Conservation (phyloP, 1,140 invertebrate genomes). For the Hyposmocoma kahamanoa region DNA sequence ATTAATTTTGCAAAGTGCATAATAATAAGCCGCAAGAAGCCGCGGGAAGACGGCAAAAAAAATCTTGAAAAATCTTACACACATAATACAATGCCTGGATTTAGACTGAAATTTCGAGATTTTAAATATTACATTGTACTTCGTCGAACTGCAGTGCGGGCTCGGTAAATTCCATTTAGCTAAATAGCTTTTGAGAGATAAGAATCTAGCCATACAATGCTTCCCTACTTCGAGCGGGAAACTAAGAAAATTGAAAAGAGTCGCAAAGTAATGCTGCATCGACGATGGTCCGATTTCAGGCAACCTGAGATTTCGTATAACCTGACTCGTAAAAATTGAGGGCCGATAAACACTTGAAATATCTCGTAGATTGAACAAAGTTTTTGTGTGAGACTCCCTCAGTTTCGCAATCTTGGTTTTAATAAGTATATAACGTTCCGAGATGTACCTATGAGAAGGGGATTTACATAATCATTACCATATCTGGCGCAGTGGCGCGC, state of each 20-base stretch:
- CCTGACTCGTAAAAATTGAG: slow-evolving; percentile 60
- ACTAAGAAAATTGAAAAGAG: slow-evolving; percentile 73
- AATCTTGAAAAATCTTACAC: slow-evolving; percentile 42
- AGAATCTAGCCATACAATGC: slow-evolving; percentile 72
- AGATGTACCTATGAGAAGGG: slow-evolving; percentile 67
- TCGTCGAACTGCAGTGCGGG: slow-evolving; percentile 71
- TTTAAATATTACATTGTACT: slow-evolving; percentile 73
- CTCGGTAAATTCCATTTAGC: slow-evolving; percentile 73
- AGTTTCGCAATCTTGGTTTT: slow-evolving; percentile 68
- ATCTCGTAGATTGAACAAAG: slow-evolving; percentile 37
- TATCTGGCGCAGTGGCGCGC: slow-evolving; percentile 71
- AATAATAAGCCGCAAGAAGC: slow-evolving; percentile 30
- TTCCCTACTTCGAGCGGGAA: slow-evolving; percentile 61
- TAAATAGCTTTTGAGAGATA: slow-evolving; percentile 73
- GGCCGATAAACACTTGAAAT: slow-evolving; percentile 52
- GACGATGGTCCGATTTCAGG: slow-evolving; percentile 66
- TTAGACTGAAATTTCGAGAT: slow-evolving; percentile 66
- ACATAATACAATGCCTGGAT: slow-evolving; percentile 49
- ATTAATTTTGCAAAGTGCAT: slow-evolving; percentile 41
- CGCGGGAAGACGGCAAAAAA: slow-evolving; percentile 22
- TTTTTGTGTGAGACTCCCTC: slow-evolving; percentile 54
- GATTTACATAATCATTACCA: slow-evolving; percentile 75
- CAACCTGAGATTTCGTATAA: slow-evolving; percentile 65
- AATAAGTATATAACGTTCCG: slow-evolving; percentile 72
- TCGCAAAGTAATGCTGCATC: slow-evolving; percentile 58